phyloP scores from a whole-genome alignment of 2,888 invertebrate genomes.

The Artemia sinica region DNA sequence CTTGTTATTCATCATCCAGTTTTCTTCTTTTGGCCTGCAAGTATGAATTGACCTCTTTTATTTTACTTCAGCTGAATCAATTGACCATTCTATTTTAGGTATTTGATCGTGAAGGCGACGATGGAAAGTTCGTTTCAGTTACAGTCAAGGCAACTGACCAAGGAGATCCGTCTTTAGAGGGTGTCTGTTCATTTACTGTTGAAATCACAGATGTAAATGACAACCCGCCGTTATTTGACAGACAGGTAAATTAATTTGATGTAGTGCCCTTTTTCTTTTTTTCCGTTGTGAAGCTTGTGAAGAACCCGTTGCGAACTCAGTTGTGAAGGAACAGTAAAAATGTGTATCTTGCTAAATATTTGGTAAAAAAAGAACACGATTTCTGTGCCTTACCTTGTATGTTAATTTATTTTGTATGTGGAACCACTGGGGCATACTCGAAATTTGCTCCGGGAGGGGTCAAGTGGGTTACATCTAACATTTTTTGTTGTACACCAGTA shows the following conservation, averaged over 20 bases:
- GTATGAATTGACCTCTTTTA: too few relatives aligned
- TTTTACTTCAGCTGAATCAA: too few relatives aligned
- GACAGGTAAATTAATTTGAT: slow-evolving; percentile 51
- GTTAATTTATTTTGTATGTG: too few relatives aligned
- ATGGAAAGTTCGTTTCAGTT: slow-evolving; percentile 86
- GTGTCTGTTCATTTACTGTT: slow-evolving; percentile 94
- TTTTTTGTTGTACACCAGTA: too few relatives aligned
- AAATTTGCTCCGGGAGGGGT: too few relatives aligned
- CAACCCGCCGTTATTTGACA: slow-evolving; percentile 81
- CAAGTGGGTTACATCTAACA: too few relatives aligned
- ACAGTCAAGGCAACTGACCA: slow-evolving; percentile 96
- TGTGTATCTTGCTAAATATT: background rate
- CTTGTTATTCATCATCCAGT: too few relatives aligned
- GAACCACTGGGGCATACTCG: too few relatives aligned
- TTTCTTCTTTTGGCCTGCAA: too few relatives aligned
- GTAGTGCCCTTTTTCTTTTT: background rate
- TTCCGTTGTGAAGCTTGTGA: background rate
- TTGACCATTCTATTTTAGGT: slow-evolving; percentile 36
- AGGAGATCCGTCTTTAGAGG: slow-evolving; percentile 91
- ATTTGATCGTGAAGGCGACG: slow-evolving; percentile 89
- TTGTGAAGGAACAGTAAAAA: background rate
- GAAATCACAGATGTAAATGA: slow-evolving; percentile 96
- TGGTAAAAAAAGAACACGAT: too few relatives aligned
- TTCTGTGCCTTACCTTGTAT: too few relatives aligned
- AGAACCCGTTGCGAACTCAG: background rate